phyloP scores from a whole-genome alignment of 1,140 invertebrate species.

The Dolichoris vasculosae region DNA sequence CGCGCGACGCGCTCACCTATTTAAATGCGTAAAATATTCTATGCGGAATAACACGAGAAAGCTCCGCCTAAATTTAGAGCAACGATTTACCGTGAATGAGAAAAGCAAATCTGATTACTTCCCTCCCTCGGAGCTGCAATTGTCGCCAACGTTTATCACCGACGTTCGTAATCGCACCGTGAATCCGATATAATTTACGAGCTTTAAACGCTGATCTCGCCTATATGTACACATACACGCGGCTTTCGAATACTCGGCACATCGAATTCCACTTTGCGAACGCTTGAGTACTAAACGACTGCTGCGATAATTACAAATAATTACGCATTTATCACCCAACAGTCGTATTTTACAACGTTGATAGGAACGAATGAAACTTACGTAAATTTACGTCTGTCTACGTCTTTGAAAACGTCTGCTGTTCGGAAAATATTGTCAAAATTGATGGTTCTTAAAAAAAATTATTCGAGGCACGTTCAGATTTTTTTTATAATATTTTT shows the following conservation, averaged over 20 bases:
- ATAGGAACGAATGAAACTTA: not conserved
- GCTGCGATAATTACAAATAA: not conserved
- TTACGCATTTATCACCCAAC: not conserved
- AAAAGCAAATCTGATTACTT: constrained; percentile 22
- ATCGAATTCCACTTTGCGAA: not conserved
- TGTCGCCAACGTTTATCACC: not conserved
- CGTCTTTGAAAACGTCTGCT: not conserved
- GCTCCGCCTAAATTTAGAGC: not conserved
- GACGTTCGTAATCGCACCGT: too few species aligned
- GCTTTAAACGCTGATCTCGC: not conserved
- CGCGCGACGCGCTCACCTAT: constrained; percentile 44
- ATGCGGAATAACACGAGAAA: constrained; percentile 31
- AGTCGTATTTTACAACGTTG: not conserved
- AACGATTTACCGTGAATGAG: not conserved
- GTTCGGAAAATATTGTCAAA: not conserved
- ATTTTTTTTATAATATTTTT: too few species aligned
- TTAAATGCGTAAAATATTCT: constrained; percentile 55
- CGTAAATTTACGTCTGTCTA: not conserved
- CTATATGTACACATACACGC: not conserved
- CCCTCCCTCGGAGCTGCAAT: not conserved
- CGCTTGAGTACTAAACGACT: not conserved
- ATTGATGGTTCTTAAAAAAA: not conserved
- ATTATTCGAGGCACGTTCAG: not conserved
- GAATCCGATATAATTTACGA: not conserved
- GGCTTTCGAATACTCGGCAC: not conserved